A percentile compares a stretch with the other conserved stretches of the same genome.
phyloP scores from a whole-genome alignment of 2,888 invertebrate species.

The Chromoteleia sp. region DNA sequence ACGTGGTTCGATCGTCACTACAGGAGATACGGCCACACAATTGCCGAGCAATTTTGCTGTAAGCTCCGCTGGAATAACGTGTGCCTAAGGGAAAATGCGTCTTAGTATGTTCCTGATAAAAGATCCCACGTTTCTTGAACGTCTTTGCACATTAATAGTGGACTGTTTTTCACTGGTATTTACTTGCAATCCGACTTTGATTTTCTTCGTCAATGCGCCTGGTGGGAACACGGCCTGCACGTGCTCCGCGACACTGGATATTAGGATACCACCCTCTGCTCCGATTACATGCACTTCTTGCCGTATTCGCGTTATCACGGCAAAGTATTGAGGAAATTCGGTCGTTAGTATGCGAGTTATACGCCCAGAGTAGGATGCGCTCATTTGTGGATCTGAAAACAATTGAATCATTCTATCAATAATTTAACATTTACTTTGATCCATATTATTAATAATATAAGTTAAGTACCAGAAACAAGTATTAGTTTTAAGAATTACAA shows the following conservation, averaged over 20 bases:
- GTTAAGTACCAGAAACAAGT: too few species aligned
- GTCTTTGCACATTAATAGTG: constrained; percentile 69
- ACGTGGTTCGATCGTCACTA: constrained; percentile 98
- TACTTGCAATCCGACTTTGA: constrained; percentile 98
- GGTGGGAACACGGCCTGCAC: constrained; percentile 96
- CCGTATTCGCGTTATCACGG: constrained; percentile 96
- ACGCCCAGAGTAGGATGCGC: constrained; percentile 86
- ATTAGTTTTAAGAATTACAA: too few species aligned
- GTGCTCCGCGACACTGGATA: constrained; percentile 92
- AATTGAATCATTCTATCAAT: too few species aligned
- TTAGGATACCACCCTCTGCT: constrained; percentile 98
- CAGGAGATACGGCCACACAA: constrained; percentile 98
- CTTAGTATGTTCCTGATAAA: constrained; percentile 71
- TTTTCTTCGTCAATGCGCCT: constrained; percentile 99
- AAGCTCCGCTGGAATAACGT: constrained; percentile 94
- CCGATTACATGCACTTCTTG: constrained; percentile 99
- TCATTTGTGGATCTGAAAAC: constrained; percentile 81
- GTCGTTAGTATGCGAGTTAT: constrained; percentile 97
- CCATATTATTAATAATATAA: too few species aligned
- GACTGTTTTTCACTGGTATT: constrained; percentile 73
- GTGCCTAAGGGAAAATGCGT: constrained; percentile 88
- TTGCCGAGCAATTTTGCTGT: constrained; percentile 96
- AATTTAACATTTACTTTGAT: too few species aligned
- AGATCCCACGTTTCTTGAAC: constrained; percentile 63
- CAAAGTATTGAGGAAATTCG: constrained; percentile 99